These are phyloP conservation scores for Plotosus lineatus DNA, from an alignment of 2,113 vertebrate genomes.

Conservation along the genomic window DNA sequence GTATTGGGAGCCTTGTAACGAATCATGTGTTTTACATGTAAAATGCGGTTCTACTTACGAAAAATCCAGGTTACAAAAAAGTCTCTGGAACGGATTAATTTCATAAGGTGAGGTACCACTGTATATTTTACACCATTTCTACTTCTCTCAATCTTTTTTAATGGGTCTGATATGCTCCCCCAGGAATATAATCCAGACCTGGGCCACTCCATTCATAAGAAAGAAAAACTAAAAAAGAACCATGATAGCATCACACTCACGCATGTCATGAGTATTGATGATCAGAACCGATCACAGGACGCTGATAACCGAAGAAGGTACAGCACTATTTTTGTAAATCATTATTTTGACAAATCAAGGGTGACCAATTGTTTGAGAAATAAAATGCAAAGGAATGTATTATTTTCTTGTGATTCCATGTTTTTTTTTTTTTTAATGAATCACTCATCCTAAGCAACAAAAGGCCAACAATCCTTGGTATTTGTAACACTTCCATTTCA, in stretches of 20 bases:
- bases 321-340: neutral
- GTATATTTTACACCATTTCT: neutral
- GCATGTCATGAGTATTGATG: conserved; percentile 68
- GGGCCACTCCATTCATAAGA: conserved; percentile 79
- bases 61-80: too few species aligned
- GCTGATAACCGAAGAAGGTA: conserved; percentile 84
- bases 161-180: neutral
- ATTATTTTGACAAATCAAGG: neutral
- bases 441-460: neutral
- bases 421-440: neutral
- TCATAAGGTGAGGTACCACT: too few species aligned
- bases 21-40: too few species aligned
- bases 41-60: too few species aligned
- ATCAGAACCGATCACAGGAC: conserved; percentile 65
- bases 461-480: neutral
- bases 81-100: too few species aligned
- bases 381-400: neutral
- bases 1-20: too few species aligned
- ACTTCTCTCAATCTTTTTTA: neutral
- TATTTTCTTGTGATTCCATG: neutral
- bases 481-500: neutral
- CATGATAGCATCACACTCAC: conserved; percentile 78
- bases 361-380: neutral
- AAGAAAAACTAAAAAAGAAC: conserved; percentile 85
- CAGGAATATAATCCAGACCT: conserved; percentile 95